phyloP scores from a whole-genome alignment of 92 coral and sea anemone species.

The Zoanthus sociatus region DNA sequence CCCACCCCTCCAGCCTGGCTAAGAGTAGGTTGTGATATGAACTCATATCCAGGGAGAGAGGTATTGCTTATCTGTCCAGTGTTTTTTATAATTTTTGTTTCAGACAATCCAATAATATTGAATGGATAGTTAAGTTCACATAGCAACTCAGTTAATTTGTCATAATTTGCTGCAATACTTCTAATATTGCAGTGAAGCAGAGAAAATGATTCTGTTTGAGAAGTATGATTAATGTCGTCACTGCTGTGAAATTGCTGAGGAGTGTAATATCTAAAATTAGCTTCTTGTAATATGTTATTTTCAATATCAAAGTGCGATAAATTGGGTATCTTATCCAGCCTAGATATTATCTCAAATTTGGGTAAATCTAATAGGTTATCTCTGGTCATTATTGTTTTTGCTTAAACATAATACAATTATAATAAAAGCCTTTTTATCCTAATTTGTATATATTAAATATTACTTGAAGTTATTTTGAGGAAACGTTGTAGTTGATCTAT shows the following conservation, averaged over 20 bases:
- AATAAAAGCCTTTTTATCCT: not conserved
- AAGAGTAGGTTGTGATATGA: conserved; percentile 49
- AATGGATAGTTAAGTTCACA: conserved; percentile 43
- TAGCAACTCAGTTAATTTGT: conserved; percentile 41
- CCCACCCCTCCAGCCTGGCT: conserved; percentile 48
- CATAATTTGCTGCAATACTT: conserved; percentile 20
- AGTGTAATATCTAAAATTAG: conserved; percentile 53
- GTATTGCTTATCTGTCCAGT: conserved; percentile 39
- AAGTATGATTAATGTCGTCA: conserved; percentile 34
- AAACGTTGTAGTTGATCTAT: not conserved
- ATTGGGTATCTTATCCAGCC: conserved; percentile 8
- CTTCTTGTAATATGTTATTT: conserved; percentile 31
- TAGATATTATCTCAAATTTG: conserved; percentile 18
- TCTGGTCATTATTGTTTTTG: not conserved
- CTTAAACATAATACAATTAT: too few species aligned
- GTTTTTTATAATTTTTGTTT: conserved; percentile 43
- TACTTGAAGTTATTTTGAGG: not conserved
- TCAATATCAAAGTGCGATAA: conserved; percentile 48
- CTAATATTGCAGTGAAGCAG: conserved; percentile 54
- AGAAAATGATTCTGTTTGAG: conserved; percentile 46
- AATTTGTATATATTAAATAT: not conserved
- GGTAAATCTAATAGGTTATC: conserved; percentile 19
- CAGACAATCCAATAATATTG: conserved; percentile 54
- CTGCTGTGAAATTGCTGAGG: conserved; percentile 36
- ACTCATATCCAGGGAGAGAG: conserved; percentile 52